Base-by-base conservation (phyloP, 2,113 vertebrate genomes). In the Vireo altiloquus region DNA sequence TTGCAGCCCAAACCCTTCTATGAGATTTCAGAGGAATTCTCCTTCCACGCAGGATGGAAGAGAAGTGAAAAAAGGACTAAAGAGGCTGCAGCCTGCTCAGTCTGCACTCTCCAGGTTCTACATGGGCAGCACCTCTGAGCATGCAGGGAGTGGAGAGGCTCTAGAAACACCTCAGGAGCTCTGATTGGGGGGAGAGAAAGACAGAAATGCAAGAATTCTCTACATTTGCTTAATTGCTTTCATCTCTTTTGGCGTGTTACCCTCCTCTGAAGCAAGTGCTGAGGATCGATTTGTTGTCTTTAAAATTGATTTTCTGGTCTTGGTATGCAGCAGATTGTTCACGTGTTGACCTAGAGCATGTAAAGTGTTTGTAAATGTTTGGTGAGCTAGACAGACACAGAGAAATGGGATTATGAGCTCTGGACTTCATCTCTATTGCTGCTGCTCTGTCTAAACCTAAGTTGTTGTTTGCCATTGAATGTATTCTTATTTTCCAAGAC, bases 351-450 rank as follows among this genome's bases (percentile, higher is more conserved):
- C 30, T 3, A 8, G 31, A 24, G 14, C 20, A 2, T 24, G 47
- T 25, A 5, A 59, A 27, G 53, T 39, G 35, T 53, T 80, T 66
- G 2, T 0, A 28, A 80, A 44, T 40, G 35, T 68, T 61, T 68
- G 21, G 30, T 27, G 64, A 59, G 1, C 52, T 19, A 5, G 10
- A 6, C 40, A 72, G 57, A 7, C 10, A 5, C 5, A 60, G 37
- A 42, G 28, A 44, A 80, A 9, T 35, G 52, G 15, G 24, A 30
- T 2, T 53, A 33, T 11, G 46, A 77, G 44, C 61, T 47, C 53
- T 30, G 39, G 21, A 1, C 15, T 70, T 25, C 0, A 0, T 5
- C 7, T 24, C 6, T 35, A 1, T 35, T 50, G 19, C 39, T 82
- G 28, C 23, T 78, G 42, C 35, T 69, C 42, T 31, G 11, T 35